A percentile compares a stretch with the other conserved stretches of the same genome.
Evolutionary conservation across 2,113 vertebrate species (phyloP).

Genomic region (Morphnarchus princeps): DNA sequence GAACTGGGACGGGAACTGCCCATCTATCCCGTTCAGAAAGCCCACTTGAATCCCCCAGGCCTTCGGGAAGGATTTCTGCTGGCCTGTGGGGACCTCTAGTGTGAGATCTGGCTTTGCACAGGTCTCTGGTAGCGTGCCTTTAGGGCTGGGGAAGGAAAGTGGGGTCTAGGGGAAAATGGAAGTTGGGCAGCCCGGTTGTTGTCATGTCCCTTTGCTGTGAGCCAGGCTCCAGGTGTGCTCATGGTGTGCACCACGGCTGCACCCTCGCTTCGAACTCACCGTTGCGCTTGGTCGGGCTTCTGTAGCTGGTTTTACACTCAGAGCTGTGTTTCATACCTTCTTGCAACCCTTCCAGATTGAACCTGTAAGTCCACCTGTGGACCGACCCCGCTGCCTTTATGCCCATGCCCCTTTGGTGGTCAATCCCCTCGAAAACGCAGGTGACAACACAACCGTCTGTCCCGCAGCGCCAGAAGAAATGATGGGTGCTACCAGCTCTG

Average conservation of each 20-base stretch:
- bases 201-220: background rate
- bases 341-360: background rate
- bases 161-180: background rate
- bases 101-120: constrained; percentile 21
- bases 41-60: background rate
- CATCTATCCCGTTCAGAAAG: background rate
- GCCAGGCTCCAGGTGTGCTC: background rate
- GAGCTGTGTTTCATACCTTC: background rate
- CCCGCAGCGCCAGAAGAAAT: background rate
- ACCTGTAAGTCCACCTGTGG: background rate
- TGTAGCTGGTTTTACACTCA: background rate
- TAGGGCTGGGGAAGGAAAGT: background rate
- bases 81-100: constrained; percentile 66
- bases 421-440: background rate
- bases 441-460: background rate
- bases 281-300: background rate
- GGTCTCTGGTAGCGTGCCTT: rapidly evolving
- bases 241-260: background rate
- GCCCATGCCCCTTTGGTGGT: background rate
- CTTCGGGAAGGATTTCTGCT: background rate
- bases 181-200: background rate
- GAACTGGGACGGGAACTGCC: background rate
- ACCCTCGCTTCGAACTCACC: background rate
- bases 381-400: background rate
- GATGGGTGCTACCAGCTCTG: background rate